A percentile compares a stretch with the other conserved stretches of the same genome.
Conservation (phyloP, 2,888 invertebrate species). For the Volucella zonaria region DNA sequence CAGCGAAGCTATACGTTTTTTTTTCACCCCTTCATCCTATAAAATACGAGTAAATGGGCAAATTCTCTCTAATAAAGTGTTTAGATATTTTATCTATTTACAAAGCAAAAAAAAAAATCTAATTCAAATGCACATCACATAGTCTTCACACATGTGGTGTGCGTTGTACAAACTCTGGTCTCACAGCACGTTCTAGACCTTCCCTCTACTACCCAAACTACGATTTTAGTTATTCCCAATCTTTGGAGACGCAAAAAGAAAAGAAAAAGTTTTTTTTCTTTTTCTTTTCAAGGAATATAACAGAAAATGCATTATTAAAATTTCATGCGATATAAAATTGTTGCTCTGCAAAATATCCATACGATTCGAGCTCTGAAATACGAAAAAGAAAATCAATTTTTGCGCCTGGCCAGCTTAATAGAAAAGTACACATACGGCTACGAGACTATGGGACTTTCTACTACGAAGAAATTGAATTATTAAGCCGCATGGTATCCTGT, state of each 20-base stretch:
- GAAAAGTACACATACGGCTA: constrained; percentile 17
- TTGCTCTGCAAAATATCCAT: background rate
- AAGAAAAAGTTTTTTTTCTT: constrained; percentile 4
- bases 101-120: constrained; percentile 17
- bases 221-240: constrained; percentile 30
- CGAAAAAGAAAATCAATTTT: constrained; percentile 40
- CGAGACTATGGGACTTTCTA: background rate
- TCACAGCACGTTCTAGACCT: constrained; percentile 1
- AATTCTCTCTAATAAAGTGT: constrained; percentile 7
- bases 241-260: constrained; percentile 6
- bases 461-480: constrained; percentile 44
- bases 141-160: constrained; percentile 12
- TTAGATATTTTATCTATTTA: constrained; percentile 1
- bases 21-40: too few species aligned
- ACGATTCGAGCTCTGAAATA: background rate
- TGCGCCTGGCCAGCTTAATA: constrained; percentile 18
- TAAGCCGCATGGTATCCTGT: constrained; percentile 51
- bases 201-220: constrained; percentile 21
- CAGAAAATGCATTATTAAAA: constrained; percentile 48
- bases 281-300: background rate
- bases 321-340: constrained; percentile 35
- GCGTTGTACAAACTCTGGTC: constrained; percentile 5
- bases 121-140: constrained; percentile 60
- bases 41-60: background rate
- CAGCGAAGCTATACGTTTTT: constrained; percentile 28